Conservation (phyloP, 2,888 invertebrate species). For the Sepiola atlantica region DNA sequence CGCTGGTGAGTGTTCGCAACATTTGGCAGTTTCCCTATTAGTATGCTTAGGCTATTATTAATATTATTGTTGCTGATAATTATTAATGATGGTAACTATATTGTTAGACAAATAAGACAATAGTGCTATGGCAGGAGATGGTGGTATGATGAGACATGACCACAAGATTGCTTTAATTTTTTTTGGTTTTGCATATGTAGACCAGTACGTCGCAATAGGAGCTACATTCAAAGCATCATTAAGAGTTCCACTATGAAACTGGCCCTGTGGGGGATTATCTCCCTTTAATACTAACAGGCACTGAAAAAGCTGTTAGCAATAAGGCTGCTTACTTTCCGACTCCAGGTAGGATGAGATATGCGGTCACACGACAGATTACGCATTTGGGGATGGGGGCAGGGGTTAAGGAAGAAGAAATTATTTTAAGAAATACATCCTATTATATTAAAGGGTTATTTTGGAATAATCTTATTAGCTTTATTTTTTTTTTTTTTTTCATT, state of each 20-base stretch:
- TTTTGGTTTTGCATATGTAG: neutral
- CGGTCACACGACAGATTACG: neutral
- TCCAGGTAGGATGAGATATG: neutral
- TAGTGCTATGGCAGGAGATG: neutral
- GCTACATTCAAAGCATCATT: neutral
- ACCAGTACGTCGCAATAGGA: neutral
- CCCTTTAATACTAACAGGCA: neutral
- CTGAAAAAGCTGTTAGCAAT: neutral
- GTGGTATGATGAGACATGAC: neutral
- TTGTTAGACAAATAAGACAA: neutral
- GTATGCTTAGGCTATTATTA: neutral
- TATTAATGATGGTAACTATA: neutral
- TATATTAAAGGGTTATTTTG: neutral
- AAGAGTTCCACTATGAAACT: conserved; percentile 14
- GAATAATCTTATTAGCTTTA: neutral
- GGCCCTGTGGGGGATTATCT: neutral
- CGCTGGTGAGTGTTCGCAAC: conserved; percentile 18
- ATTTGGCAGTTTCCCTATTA: neutral
- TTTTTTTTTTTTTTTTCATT: neutral
- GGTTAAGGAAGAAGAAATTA: neutral
- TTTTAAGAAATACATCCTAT: neutral
- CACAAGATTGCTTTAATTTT: neutral
- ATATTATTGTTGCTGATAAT: neutral
- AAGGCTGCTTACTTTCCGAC: conserved; percentile 32
- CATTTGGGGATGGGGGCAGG: neutral